Conservation (phyloP, 2,888 invertebrate species). For the Dendrolimus houi region DNA sequence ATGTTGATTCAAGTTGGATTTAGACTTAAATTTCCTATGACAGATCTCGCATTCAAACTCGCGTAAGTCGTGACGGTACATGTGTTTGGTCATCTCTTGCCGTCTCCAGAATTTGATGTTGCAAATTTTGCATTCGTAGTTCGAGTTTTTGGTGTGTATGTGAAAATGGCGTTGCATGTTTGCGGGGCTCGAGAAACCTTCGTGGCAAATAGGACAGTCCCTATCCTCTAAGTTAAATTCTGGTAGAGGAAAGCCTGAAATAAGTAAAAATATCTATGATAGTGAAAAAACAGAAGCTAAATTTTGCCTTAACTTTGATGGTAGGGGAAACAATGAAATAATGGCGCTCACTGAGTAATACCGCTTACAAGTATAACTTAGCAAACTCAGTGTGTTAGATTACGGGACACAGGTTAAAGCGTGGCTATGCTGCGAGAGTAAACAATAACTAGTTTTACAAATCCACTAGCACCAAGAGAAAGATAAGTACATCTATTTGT, state of each 20-base stretch:
- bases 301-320: too few species aligned
- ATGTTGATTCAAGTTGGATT: conserved; percentile 36
- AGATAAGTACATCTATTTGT: too few species aligned
- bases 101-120: conserved; percentile 12
- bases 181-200: conserved; percentile 15
- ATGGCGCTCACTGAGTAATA: too few species aligned
- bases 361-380: too few species aligned
- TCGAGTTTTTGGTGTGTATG: conserved; percentile 12
- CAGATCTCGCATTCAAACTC: conserved; percentile 27
- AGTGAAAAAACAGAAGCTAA: too few species aligned
- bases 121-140: conserved; percentile 17
- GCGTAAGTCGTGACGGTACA: conserved; percentile 15
- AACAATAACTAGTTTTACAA: too few species aligned
- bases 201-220: conserved; percentile 19
- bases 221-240: not conserved
- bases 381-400: too few species aligned
- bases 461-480: too few species aligned
- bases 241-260: not conserved
- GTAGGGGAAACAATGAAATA: too few species aligned
- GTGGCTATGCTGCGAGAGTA: too few species aligned
- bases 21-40: conserved; percentile 28
- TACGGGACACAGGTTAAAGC: too few species aligned
- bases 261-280: not conserved
- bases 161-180: conserved; percentile 20
- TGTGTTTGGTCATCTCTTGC: conserved; percentile 15